Evolutionary conservation across 2,888 invertebrate genomes (phyloP).

Genomic region (Bugula neritina): DNA sequence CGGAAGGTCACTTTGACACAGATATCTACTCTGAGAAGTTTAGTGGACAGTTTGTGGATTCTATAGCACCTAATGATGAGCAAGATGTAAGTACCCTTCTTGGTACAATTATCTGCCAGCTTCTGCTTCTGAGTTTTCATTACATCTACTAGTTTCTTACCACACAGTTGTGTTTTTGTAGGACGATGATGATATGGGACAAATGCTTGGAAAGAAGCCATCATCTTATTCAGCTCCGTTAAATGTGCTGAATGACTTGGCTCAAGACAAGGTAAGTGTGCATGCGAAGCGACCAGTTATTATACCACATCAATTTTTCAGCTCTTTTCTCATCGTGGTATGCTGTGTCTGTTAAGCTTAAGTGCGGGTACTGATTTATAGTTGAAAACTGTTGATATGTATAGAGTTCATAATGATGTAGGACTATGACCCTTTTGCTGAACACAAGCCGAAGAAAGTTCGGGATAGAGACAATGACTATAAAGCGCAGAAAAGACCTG

Average conservation of each 20-base stretch:
- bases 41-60: slow-evolving; percentile 88
- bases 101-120: no score
- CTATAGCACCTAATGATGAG: slow-evolving; percentile 93
- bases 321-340: not conserved
- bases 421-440: slow-evolving; percentile 52
- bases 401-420: no score
- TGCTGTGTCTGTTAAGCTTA: no score
- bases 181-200: slow-evolving; percentile 75
- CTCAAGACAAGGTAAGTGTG: slow-evolving; percentile 59
- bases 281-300: not conserved
- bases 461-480: slow-evolving; percentile 97
- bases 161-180: slow-evolving; percentile 38
- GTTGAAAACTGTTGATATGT: no score
- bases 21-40: slow-evolving; percentile 82
- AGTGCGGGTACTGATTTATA: no score
- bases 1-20: slow-evolving; percentile 79
- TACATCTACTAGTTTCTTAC: no score
- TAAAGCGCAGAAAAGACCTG: slow-evolving; percentile 74
- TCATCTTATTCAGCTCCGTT: slow-evolving; percentile 78
- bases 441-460: slow-evolving; percentile 73
- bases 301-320: slow-evolving; percentile 1
- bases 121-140: no score
- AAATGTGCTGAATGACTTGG: slow-evolving; percentile 80
- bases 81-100: slow-evolving; percentile 60
- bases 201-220: slow-evolving; percentile 58